phyloP scores from a whole-genome alignment of 1,140 invertebrate species.

The Geopemphigus sp. region DNA sequence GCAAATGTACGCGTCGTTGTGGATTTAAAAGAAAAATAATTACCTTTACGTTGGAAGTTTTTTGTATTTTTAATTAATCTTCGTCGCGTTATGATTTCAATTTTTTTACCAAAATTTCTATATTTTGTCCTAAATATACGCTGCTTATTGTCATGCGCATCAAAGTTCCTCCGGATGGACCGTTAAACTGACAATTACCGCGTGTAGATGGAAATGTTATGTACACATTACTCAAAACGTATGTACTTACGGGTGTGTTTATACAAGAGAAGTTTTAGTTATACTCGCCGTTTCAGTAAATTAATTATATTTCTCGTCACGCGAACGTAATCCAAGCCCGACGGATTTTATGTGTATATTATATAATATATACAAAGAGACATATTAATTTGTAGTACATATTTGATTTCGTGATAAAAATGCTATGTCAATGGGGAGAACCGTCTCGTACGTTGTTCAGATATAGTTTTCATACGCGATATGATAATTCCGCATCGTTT shows the following conservation, averaged over 20 bases:
- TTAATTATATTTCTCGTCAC: conserved; percentile 42
- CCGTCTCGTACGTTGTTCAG: no score
- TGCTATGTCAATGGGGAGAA: no score
- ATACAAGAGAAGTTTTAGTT: conserved; percentile 13
- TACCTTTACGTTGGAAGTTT: not conserved
- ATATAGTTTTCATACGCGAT: no score
- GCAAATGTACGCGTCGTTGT: not conserved
- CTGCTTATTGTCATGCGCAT: not conserved
- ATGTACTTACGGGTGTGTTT: not conserved
- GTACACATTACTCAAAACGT: conserved; percentile 1
- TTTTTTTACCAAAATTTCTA: not conserved
- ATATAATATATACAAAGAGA: no score
- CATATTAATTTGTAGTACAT: no score
- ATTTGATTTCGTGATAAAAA: no score
- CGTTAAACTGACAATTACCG: no score
- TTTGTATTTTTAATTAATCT: conserved; percentile 5
- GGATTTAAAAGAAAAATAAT: not conserved
- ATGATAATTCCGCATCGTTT: no score
- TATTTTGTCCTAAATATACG: not conserved
- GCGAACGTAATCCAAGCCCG: conserved; percentile 1
- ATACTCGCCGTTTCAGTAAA: conserved; percentile 3
- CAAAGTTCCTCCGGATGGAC: conserved; percentile 19
- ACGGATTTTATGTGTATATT: not conserved
- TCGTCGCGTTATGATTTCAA: no score
- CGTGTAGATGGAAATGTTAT: not conserved